These are phyloP conservation scores for Cosmopolites sordidus DNA, from an alignment of 2,888 invertebrate genomes.

Conservation along the genomic window DNA sequence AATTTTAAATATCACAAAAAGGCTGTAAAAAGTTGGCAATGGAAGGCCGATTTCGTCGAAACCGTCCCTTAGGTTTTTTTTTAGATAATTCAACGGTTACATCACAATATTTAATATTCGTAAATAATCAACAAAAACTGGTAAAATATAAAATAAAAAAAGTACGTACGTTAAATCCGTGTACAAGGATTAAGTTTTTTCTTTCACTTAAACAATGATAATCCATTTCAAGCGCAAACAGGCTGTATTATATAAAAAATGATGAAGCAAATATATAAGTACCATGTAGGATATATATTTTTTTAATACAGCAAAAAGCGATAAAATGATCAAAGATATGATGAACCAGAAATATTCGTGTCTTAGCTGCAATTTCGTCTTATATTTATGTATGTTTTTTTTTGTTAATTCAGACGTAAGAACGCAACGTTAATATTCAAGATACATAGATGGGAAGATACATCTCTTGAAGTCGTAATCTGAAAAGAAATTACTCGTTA, in stretches of 20 bases:
- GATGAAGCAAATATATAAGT: slow-evolving; percentile 1
- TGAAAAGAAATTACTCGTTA: background rate
- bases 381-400: background rate
- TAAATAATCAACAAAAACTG: background rate
- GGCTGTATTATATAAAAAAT: background rate
- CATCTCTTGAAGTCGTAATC: background rate
- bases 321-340: background rate
- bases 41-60: background rate
- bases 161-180: too few species aligned
- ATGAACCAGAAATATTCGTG: background rate
- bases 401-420: background rate
- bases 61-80: background rate
- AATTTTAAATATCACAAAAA: slow-evolving; percentile 33
- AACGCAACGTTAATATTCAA: background rate
- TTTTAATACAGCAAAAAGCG: background rate
- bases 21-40: slow-evolving; percentile 33
- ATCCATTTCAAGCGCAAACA: background rate
- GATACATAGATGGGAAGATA: background rate
- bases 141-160: too few species aligned
- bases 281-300: background rate
- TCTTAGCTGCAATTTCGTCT: background rate
- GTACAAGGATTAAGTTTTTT: too few species aligned
- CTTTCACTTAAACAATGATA: too few species aligned
- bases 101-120: slow-evolving; percentile 1
- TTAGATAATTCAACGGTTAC: background rate